Evolutionary conservation across 2,888 invertebrate genomes (phyloP).

Genomic region (Euproctis similis): DNA sequence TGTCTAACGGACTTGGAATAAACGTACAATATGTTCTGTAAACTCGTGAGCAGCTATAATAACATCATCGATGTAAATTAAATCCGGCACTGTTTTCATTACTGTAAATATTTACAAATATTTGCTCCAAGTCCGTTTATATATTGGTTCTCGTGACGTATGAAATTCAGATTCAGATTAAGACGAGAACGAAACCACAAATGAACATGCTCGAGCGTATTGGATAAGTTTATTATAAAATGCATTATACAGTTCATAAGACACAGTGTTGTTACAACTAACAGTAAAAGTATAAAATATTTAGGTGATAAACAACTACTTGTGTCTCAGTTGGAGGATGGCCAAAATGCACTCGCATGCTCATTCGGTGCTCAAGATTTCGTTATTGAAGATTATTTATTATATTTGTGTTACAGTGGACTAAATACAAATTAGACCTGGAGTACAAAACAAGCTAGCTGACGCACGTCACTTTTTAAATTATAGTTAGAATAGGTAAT

Average conservation of each 20-base stretch:
- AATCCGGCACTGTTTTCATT: too few relatives aligned
- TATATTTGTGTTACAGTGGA: conserved; percentile 38
- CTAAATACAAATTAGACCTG: conserved; percentile 46
- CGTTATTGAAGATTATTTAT: conserved; percentile 33
- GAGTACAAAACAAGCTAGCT: conserved; percentile 45
- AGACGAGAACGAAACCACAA: conserved; percentile 42
- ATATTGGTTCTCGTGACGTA: conserved; percentile 43
- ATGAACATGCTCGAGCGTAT: conserved; percentile 26
- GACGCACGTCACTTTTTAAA: conserved; percentile 28
- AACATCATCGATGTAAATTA: too few relatives aligned
- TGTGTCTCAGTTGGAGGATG: conserved; percentile 23
- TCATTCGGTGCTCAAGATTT: conserved; percentile 52
- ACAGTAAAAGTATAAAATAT: conserved; percentile 7
- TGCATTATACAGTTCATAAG: conserved; percentile 12
- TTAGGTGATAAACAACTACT: conserved; percentile 7
- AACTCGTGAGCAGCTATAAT: too few relatives aligned
- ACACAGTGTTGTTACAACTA: conserved; percentile 11
- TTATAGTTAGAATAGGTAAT: conserved; percentile 26
- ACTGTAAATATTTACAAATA: too few relatives aligned
- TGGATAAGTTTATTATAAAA: too few relatives aligned
- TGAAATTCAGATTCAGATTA: conserved; percentile 43
- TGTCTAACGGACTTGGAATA: conserved; percentile 38
- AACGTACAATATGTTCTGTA: too few relatives aligned
- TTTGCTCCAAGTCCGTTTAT: conserved; percentile 46
- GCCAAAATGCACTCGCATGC: conserved; percentile 59